Percentiles rank a stretch among this genome's conserved stretches.
These are phyloP conservation scores for Euborellia annulipes DNA, from an alignment of 1,140 invertebrate genomes.

Conservation along the genomic window DNA sequence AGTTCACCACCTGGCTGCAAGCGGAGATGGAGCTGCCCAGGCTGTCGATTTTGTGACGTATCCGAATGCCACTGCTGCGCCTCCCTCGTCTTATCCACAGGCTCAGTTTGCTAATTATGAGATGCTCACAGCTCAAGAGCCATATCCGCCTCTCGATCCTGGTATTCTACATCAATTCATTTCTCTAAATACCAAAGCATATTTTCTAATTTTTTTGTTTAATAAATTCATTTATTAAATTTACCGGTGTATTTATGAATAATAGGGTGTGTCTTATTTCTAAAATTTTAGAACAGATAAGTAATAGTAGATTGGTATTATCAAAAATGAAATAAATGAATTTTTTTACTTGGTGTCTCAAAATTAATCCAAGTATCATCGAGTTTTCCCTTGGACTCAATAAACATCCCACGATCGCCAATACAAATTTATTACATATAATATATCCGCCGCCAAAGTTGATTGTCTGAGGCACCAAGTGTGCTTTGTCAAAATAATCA, in stretches of 20 bases:
- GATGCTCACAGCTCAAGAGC: slow-evolving; percentile 15
- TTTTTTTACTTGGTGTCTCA: background rate
- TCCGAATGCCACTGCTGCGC: slow-evolving; percentile 8
- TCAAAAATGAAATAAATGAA: background rate
- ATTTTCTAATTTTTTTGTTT: too few species aligned
- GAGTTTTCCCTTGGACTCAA: too few species aligned
- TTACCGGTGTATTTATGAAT: slow-evolving; percentile 10
- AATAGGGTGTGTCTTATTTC: background rate
- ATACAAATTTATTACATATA: too few species aligned
- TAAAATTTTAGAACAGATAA: background rate
- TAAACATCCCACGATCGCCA: too few species aligned
- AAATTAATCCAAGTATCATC: too few species aligned
- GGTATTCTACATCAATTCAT: slow-evolving; percentile 11
- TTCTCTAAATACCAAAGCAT: background rate
- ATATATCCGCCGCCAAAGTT: too few species aligned
- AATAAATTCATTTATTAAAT: background rate
- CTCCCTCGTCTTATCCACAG: slow-evolving; percentile 6
- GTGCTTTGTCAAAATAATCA: too few species aligned
- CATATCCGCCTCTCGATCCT: slow-evolving; percentile 23
- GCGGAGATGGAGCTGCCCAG: slow-evolving; percentile 34
- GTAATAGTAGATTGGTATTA: background rate
- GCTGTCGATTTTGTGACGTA: slow-evolving; percentile 14
- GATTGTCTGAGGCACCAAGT: too few species aligned
- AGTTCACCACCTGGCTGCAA: slow-evolving; percentile 46
- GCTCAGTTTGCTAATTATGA: slow-evolving; percentile 12